phyloP scores from a whole-genome alignment of 2,113 vertebrate genomes.

The Deroptyus accipitrinus region DNA sequence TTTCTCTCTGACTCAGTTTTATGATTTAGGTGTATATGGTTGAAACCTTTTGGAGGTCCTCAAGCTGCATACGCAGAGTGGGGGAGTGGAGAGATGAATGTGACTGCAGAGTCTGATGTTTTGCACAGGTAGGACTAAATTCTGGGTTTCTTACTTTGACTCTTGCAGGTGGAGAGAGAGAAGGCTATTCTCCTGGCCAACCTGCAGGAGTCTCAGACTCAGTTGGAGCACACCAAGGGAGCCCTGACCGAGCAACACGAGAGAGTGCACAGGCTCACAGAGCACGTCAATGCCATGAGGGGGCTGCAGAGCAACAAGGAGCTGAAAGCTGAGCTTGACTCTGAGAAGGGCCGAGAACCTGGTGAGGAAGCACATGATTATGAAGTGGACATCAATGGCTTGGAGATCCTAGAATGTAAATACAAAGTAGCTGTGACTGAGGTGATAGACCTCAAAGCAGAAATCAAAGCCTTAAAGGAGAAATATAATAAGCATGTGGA shows the following conservation, averaged over 20 bases:
- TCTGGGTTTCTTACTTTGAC: background rate
- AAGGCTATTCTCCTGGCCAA: slow-evolving; percentile 89
- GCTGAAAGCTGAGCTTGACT: slow-evolving; percentile 80
- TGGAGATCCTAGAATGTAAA: slow-evolving; percentile 95
- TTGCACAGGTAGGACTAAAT: rapidly evolving
- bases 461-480: slow-evolving; percentile 95
- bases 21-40: background rate
- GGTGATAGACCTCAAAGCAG: slow-evolving; percentile 95
- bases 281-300: slow-evolving; percentile 85
- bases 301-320: slow-evolving; percentile 86
- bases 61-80: background rate
- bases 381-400: slow-evolving; percentile 85
- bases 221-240: slow-evolving; percentile 94
- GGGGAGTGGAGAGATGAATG: background rate
- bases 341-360: slow-evolving; percentile 82
- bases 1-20: background rate
- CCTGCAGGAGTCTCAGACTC: slow-evolving; percentile 93
- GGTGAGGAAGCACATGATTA: slow-evolving; percentile 81
- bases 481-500: slow-evolving; percentile 92
- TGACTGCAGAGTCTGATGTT: background rate
- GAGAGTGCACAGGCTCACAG: slow-evolving; percentile 87
- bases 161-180: slow-evolving; percentile 90
- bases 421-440: slow-evolving; percentile 96
- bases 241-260: slow-evolving; percentile 92
- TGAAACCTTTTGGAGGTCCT: background rate